Base-by-base conservation (phyloP, 2,888 invertebrate species). In the Atrina japonica region DNA sequence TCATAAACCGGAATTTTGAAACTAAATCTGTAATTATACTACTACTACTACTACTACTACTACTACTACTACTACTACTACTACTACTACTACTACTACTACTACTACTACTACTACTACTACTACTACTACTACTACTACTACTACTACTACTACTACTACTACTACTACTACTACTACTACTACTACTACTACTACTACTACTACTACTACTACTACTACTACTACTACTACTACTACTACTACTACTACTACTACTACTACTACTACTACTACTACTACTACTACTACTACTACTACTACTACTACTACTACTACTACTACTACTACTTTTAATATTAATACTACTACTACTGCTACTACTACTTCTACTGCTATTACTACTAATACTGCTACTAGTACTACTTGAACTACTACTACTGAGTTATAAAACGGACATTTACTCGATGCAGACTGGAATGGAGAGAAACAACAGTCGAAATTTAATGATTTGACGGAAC, bases 221-320 rank as follows among this genome's bases (percentile, higher is more conserved):
- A 55, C 55, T 55, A 23, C 55, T 55, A 55, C 55, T 55, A 55
- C 55, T 55, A 55, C 55, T 55, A 55, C 55, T 55, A 55, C 55
- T 55, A 55, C 55, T 55, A 55, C 55, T 27, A 55, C 55, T 27
- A 23, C 55, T 55, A 55, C 55, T 55, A 55, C 55, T 27, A 55
- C 55, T 27, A 55, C 55, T 55, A 55, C 55, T 55, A 23, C 55
- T 27, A 55, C 55, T 16, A 50, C n/a, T 18, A 18, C 55, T 25
- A 14, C 55, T 25, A 55, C 55, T 25, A 29, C 55, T 25, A 55
- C 55, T 25, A 29, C 55, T 25, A 55, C 55, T 55, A 55, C 55
- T 55, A 55, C 55, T 55, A 55, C 55, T 55, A 55, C 55, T 55
- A 55, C 55, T 55, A 55, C 55, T 55, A 55, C 55, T 55, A 55